Base-by-base conservation (phyloP, 2,888 invertebrate genomes). In the Plebejus anna region DNA sequence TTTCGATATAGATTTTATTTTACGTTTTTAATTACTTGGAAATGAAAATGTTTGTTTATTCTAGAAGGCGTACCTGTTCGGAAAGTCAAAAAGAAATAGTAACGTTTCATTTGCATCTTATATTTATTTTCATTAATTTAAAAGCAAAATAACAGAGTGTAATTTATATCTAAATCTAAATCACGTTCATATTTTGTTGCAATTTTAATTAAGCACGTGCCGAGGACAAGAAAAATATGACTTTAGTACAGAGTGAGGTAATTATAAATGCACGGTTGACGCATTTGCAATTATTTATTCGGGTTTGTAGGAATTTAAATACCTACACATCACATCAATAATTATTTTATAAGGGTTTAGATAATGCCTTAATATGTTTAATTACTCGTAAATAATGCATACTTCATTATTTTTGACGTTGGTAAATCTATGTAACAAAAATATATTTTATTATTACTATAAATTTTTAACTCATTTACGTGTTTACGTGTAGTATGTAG, bases 121-220 rank as follows among this genome's bases (percentile, higher is more conserved):
- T 36, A 36, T 66, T 66, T 66, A 36, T 66, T 66, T 66, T 66
- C 16, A 13, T 66, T 66, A 32, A 66, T 66, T 66, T 13, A 66
- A 66, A 66, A 66, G 66, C 32, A 66, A 66, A 66, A 66, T 16
- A 66, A 61, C 66, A 5, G 5, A 4, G 66, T 36, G 66, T 16
- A 71, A 71, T 71, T 71, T 42, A 4, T 71, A 71, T 71, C 42
- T 9, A 71, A 71, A 71, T 71, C 66, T 71, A 42, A 71, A 71
- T 71, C 71, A 42, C 38, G 71, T 71, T 71, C 71, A 71, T 42
- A 71, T 71, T 71, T 71, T 42, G 71, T 71, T 42, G 42, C 42
- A 71, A 71, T 42, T 71, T 71, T 71, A 71, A 71, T 71, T 71
- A 71, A 42, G 71, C 71, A 71, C 42, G 71, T 71, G 42, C 71